Percentiles rank a stretch among this genome's conserved stretches.
These are phyloP conservation scores for Pseudomyrmex flavicornis DNA, from an alignment of 1,140 invertebrate species.

Conservation along the genomic window DNA sequence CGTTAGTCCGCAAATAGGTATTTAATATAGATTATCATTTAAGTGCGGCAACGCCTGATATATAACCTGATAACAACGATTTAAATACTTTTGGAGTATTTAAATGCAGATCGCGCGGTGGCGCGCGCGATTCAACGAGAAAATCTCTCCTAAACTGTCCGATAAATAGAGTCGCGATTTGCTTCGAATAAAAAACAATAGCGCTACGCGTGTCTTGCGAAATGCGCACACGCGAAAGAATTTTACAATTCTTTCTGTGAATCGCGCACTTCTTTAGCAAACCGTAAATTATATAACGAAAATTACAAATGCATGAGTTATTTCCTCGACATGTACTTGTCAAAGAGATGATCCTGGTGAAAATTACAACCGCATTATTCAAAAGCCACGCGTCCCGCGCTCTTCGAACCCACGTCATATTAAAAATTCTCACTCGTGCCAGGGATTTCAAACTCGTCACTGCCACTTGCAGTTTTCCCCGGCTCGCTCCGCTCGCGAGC, in stretches of 20 bases:
- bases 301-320: conserved; percentile 11
- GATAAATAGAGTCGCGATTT: no score
- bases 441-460: conserved; percentile 50
- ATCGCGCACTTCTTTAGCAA: background rate
- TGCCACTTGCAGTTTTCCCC: conserved; percentile 44
- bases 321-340: background rate
- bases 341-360: background rate
- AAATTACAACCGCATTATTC: conserved; percentile 7
- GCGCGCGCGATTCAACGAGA: background rate
- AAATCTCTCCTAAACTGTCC: background rate
- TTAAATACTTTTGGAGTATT: background rate
- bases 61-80: conserved; percentile 20
- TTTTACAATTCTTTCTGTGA: background rate
- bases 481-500: conserved; percentile 7
- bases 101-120: background rate
- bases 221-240: no score
- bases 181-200: no score
- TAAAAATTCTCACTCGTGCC: conserved; percentile 49
- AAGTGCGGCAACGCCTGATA: background rate
- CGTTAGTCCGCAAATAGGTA: conserved; percentile 28
- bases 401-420: conserved; percentile 37
- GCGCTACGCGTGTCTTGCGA: no score
- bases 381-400: background rate
- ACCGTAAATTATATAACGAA: background rate
- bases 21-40: background rate